Conservation (phyloP, 30 jellyfish, hydroid and myxozoan genomes). For the Hydra vulgaris region DNA sequence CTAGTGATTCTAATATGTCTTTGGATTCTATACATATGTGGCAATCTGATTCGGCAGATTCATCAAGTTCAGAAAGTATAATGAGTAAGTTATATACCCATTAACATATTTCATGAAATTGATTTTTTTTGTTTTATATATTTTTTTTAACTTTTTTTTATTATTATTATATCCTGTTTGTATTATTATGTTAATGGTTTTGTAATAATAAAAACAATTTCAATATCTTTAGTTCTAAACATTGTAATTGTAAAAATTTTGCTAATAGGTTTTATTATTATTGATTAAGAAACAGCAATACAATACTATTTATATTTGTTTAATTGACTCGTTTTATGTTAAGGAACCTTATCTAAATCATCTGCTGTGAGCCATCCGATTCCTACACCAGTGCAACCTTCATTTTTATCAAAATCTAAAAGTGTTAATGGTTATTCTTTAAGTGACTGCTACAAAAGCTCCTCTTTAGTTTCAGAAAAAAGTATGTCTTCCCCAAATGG, state of each 20-base stretch:
- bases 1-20: neutral
- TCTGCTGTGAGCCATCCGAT: neutral
- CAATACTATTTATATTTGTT: neutral
- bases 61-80: neutral
- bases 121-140: neutral
- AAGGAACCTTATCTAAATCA: conserved; percentile 26
- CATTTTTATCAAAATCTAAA: neutral
- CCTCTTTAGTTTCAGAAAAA: conserved; percentile 9
- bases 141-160: neutral
- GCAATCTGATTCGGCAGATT: neutral
- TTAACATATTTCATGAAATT: too few species aligned
- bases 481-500: conserved; percentile 68
- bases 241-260: neutral
- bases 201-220: too few species aligned
- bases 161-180: neutral
- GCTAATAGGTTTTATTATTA: neutral
- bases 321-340: neutral
- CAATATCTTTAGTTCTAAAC: too few species aligned
- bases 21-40: neutral
- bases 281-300: neutral
- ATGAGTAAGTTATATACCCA: neutral
- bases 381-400: neutral
- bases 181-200: too few species aligned
- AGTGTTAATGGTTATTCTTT: neutral
- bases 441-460: neutral